Evolutionary conservation across 1,140 invertebrate species (phyloP), one percentile per base, ranked within the genome.

Genomic region (Penaeus indicus): DNA sequence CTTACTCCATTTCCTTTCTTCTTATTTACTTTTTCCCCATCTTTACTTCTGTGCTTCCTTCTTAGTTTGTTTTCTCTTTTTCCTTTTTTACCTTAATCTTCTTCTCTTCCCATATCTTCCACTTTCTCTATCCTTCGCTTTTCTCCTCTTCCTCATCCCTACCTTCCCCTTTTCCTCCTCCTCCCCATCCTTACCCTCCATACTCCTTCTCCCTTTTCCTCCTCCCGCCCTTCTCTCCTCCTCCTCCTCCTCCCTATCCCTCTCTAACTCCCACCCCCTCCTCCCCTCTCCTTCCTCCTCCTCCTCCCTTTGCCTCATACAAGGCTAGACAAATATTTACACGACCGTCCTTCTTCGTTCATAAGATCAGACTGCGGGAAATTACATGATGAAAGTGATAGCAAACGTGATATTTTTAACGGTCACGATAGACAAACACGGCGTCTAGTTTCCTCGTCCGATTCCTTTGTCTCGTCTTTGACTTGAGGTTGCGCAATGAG

Each of bases 301-400:
- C 21, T 77, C 21, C 21, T 64, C 21, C 79, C 63, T 19, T 32
- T 47, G 72, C 79, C 79, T 82, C 85, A 87, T 87, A 86, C 85
- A 86, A 86, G 27, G 80, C 69, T 61, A 79, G 60, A 54, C 86
- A 83, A 88, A 88, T 88, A 88, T 88, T 88, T 72, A 42, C 67
- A 38, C 32, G 47, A 47, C 86, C 86, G 81, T 88, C 86, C 86
- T 88, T 78, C 86, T 88, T 88, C 86, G 63, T 81, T 88, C 86
- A 88, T 88, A 88, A 88, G 86, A 88, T 88, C 86, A 88, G 86
- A 88, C 78, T 88, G 80, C 80, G 86, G 86, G 86, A 88, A 88
- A 88, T 88, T 88, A 88, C 86, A 84, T 72, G 86, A 84, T 84
- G 86, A 84, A 88, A 88, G 86, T 88, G 86, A 88, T 88, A 88